These are phyloP conservation scores for Tetramorium bicarinatum DNA, from an alignment of 2,888 invertebrate species.

Conservation along the genomic window DNA sequence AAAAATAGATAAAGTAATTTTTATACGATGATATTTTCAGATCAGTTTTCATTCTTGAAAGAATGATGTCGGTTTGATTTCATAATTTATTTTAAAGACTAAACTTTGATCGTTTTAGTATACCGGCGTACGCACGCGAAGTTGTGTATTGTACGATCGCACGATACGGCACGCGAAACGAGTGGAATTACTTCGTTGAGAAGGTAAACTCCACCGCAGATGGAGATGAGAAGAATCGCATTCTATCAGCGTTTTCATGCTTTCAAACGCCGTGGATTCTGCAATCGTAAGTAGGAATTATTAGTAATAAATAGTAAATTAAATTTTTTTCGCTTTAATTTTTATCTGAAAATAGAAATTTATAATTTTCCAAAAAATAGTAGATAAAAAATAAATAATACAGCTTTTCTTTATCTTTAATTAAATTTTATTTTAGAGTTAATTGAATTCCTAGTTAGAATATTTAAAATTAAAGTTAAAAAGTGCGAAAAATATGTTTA, in stretches of 20 bases:
- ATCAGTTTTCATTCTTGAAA: not conserved
- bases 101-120: constrained; percentile 66
- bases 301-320: not conserved
- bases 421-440: not conserved
- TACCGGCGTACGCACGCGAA: constrained; percentile 77
- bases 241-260: constrained; percentile 81
- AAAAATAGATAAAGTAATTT: not conserved
- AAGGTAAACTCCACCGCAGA: constrained; percentile 72
- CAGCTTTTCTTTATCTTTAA: not conserved
- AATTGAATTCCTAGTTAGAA: not conserved
- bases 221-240: constrained; percentile 78
- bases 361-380: not conserved
- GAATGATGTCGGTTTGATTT: not conserved
- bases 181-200: constrained; percentile 78
- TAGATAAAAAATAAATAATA: not conserved
- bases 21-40: not conserved
- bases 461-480: not conserved
- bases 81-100: not conserved
- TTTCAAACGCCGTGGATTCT: constrained; percentile 82
- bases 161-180: constrained; percentile 78
- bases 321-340: not conserved
- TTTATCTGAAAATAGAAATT: not conserved
- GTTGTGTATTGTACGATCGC: constrained; percentile 81
- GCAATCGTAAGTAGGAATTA: constrained; percentile 77
- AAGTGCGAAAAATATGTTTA: not conserved